Percentiles rank a stretch among this genome's conserved stretches.
phyloP scores from a whole-genome alignment of 2,797 vertebrate genomes.

The Anabas testudineus region DNA sequence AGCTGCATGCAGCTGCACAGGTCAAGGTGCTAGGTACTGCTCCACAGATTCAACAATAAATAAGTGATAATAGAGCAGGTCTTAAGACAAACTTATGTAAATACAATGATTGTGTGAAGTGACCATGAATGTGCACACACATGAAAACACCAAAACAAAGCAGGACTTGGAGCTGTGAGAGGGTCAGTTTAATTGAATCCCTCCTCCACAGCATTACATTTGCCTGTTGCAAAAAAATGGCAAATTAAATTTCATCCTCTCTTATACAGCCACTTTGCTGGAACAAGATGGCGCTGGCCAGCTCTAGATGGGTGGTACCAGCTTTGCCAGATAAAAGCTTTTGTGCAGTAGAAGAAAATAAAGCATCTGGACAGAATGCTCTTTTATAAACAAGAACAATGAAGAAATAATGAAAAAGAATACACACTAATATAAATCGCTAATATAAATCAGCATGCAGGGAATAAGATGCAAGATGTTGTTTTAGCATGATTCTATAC shows the following conservation, averaged over 20 bases:
- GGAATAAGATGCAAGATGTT: too few species aligned
- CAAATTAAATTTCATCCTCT: constrained; percentile 41
- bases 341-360: constrained; percentile 1
- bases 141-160: neutral
- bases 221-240: constrained; percentile 35
- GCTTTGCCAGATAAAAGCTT: constrained; percentile 21
- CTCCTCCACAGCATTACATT: constrained; percentile 37
- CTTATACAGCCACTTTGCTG: constrained; percentile 29
- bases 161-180: constrained; percentile 11
- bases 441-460: too few species aligned
- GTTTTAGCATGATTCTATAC: too few species aligned
- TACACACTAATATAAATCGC: too few species aligned
- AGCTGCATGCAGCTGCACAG: constrained; percentile 3
- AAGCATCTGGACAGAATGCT: too few species aligned
- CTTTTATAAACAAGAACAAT: neutral
- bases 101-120: neutral
- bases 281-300: constrained; percentile 4
- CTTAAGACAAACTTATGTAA: neutral
- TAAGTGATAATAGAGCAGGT: constrained; percentile 23
- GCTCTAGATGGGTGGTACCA: constrained; percentile 14
- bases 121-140: neutral
- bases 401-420: constrained; percentile 13
- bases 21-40: constrained; percentile 30
- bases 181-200: constrained; percentile 33
- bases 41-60: constrained; percentile 3